phyloP scores from a whole-genome alignment of 2,797 vertebrate species.

The Urophycis tenuis region DNA sequence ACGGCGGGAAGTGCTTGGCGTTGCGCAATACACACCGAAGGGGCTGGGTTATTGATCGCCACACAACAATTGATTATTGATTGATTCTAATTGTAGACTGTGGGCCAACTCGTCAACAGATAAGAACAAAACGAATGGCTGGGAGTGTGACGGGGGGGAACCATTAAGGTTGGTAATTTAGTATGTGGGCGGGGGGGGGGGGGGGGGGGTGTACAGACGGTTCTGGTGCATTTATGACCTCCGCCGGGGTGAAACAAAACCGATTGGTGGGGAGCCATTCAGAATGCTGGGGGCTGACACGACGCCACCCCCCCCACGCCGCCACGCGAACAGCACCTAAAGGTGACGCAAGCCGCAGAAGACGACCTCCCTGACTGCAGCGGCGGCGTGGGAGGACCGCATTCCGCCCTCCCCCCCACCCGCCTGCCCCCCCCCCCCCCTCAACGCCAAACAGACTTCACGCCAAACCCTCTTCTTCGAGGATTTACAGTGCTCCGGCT shows the following conservation, averaged over 20 bases:
- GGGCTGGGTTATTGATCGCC: background rate
- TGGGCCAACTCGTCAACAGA: background rate
- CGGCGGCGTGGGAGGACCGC: background rate
- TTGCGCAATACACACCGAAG: background rate
- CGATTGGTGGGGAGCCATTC: background rate
- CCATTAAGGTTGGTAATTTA: background rate
- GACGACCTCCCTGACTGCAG: background rate
- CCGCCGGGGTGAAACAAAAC: too few species aligned
- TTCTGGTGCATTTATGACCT: background rate
- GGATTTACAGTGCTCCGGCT: background rate
- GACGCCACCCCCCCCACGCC: background rate
- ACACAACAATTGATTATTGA: background rate
- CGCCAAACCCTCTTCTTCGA: background rate
- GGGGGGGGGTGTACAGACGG: background rate
- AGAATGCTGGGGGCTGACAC: background rate
- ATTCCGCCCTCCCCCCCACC: too few species aligned
- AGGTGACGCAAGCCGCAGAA: background rate
- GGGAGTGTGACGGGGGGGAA: background rate
- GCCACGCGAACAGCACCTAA: background rate
- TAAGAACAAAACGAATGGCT: background rate
- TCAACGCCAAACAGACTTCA: background rate
- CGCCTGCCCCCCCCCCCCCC: too few species aligned
- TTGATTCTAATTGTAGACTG: background rate
- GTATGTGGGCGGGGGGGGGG: too few species aligned
- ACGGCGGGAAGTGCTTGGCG: background rate